Conservation (phyloP, 2,797 vertebrate genomes). For the Gila robusta region DNA sequence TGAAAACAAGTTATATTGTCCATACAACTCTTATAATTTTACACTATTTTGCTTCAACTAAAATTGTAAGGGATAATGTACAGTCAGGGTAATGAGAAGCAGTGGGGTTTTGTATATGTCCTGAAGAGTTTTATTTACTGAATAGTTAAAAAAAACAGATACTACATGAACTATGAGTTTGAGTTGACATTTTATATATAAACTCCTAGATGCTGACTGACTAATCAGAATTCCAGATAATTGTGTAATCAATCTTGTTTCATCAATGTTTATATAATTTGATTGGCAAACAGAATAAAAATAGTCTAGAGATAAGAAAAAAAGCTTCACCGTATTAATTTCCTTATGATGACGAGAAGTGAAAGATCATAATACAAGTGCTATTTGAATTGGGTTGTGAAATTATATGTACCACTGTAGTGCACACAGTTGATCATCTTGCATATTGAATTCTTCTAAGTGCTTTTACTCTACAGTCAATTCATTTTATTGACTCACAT, state of each 20-base stretch:
- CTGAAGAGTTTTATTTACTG: neutral
- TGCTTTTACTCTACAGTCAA: constrained; percentile 53
- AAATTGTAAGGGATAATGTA: neutral
- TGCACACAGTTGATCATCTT: constrained; percentile 44
- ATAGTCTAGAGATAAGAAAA: neutral
- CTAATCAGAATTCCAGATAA: neutral
- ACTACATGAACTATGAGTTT: neutral
- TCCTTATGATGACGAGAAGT: neutral
- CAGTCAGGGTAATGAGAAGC: neutral
- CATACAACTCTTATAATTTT: neutral
- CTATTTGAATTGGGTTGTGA: constrained; percentile 18
- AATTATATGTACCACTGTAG: constrained; percentile 33
- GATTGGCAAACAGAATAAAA: neutral
- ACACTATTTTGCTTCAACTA: neutral
- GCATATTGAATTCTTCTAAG: constrained; percentile 52
- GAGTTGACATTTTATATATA: neutral
- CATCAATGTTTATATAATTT: neutral
- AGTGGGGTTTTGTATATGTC: neutral
- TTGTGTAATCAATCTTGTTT: neutral
- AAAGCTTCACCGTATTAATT: neutral
- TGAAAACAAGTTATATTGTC: neutral
- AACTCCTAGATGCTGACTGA: neutral
- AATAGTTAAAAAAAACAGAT: neutral
- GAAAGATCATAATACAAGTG: constrained; percentile 33
- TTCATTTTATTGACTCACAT: constrained; percentile 53